Base-by-base conservation (phyloP, 2,113 vertebrate genomes). In the Cephalopterus ornatus region DNA sequence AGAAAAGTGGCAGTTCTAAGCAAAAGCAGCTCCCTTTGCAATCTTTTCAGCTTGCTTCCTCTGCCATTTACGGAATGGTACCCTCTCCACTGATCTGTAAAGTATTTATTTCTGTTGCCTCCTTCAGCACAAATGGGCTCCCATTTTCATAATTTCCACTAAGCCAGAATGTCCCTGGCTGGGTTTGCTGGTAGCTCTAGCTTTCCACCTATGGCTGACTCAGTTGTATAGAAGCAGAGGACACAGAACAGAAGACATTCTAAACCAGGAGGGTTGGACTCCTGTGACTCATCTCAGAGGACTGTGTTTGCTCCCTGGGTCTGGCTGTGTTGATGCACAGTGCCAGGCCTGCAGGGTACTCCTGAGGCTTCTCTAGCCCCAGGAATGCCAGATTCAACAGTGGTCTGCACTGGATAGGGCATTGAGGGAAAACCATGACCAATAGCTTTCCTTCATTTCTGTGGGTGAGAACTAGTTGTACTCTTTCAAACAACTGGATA, bases 351-450 rank as follows among this genome's bases (percentile, higher is more conserved):
- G 22, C 11, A 41, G 30, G 47, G 15, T 7, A 3, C 19, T 42
- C 12, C 10, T 37, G 18, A n/a, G 58, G 27, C 23, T 70, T 67
- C 44, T 66, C 22, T 18, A n/a, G 12, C 28, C 22, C 24, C 5
- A 0, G 46, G 30, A 95, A 49, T 35, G 20, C 14, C 23, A 41
- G 18, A n/a, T 53, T 30, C 30, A 67, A 47, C 27, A n/a, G 24
- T 8, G 49, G 24, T 68, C 0, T 0, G 18, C 37, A 39, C 39
- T 9, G 39, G 42, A 33, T 11, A 42, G 4, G 28, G 35, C 20
- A 65, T 12, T 61, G 24, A 72, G n/a, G 0, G 2, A 42, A 84
- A 92, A 15, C 0, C 0, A 16, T 14, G 9, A 76, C 74, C 74
- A 77, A 23, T 1, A 33, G 23, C 27, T 75, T 89, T 78, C 41